phyloP scores from a whole-genome alignment of 2,113 vertebrate genomes.

The Callocephalon fimbriatum region DNA sequence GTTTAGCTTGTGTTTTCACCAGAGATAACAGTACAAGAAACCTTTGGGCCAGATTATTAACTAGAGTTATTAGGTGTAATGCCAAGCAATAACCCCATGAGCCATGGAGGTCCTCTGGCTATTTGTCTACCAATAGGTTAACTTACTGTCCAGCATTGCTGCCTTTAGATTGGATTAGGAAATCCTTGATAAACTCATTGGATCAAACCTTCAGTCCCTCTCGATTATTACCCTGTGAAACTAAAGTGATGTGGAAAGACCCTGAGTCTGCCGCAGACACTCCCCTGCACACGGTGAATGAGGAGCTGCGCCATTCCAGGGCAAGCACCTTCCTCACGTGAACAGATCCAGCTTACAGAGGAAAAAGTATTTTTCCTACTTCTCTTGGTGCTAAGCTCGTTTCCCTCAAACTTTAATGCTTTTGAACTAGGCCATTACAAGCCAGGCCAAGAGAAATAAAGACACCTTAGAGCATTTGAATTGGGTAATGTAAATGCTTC shows the following conservation, averaged over 20 bases:
- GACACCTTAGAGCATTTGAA: not conserved
- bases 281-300: not conserved
- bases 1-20: not conserved
- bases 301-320: not conserved
- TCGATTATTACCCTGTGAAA: not conserved
- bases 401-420: not conserved
- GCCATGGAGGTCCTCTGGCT: not conserved
- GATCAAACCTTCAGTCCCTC: not conserved
- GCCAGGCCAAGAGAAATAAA: conserved; percentile 17
- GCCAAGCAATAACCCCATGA: not conserved
- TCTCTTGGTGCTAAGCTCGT: not conserved
- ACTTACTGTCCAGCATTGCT: not conserved
- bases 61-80: not conserved
- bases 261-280: not conserved
- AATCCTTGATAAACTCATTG: not conserved
- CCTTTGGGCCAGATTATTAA: not conserved
- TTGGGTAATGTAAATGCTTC: conserved; percentile 1
- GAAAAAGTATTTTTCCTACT: not conserved
- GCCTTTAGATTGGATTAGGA: not conserved
- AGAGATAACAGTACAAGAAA: not conserved
- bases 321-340: not conserved
- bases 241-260: not conserved
- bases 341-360: not conserved
- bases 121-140: not conserved
- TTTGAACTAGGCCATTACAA: not conserved